Evolutionary conservation across 2,113 vertebrate species (phyloP).

Genomic region (Tringa solitaria): DNA sequence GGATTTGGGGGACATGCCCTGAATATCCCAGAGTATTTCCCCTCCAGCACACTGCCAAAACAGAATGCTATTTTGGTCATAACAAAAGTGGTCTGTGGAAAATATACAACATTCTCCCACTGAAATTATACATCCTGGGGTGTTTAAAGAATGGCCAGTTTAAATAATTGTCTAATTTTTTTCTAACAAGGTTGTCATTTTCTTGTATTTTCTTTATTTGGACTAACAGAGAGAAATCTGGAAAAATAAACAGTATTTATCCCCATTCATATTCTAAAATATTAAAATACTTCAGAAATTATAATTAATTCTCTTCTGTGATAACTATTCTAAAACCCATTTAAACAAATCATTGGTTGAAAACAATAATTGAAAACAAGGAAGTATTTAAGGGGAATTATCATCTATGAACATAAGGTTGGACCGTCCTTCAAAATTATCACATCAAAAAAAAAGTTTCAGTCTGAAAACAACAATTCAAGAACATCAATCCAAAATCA

Average conservation of each 20-base stretch:
- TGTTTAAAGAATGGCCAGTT: background rate
- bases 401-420: background rate
- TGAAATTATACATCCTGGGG: background rate
- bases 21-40: background rate
- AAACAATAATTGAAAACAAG: background rate
- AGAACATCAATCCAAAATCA: background rate
- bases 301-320: background rate
- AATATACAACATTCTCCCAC: background rate
- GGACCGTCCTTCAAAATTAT: background rate
- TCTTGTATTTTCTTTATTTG: background rate
- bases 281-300: background rate
- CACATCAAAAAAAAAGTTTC: background rate
- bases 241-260: background rate
- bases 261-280: background rate
- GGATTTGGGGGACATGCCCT: background rate
- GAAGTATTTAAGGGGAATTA: background rate
- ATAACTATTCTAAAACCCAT: background rate
- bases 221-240: background rate
- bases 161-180: background rate
- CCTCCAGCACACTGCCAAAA: background rate
- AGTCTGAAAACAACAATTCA: background rate
- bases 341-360: background rate
- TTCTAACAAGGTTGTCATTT: background rate
- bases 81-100: background rate
- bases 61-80: background rate